Base-by-base conservation (phyloP, 2,888 invertebrate species). In the Phania funesta region DNA sequence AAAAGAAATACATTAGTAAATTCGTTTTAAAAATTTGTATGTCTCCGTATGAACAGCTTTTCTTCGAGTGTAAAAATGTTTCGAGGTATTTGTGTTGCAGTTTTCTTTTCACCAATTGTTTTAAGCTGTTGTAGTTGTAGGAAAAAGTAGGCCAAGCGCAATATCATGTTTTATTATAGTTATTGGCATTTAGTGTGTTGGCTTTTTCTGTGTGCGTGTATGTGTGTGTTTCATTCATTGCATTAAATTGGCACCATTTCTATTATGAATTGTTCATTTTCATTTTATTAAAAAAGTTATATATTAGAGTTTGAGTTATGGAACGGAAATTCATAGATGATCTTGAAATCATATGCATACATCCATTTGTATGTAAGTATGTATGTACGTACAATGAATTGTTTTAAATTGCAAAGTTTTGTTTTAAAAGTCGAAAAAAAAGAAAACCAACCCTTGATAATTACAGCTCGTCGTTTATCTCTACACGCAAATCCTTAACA, bases 71-170 rank as follows among this genome's bases (percentile, higher is more conserved):
- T 41, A 62, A n/a, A 41, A 13, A 65, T 44, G 20, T 44, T 60
- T 52, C 26, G 16, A 46, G 48, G 38, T 32, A 60, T 65, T 74
- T 68, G 68, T 52, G 62, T 62, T 81, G 54, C 46, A 56, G 60
- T 81, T 77, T 60, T 60, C 71, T 67, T 76, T 79, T 76, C 44
- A 60, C 54, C 60, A 54, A 74, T 74, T 77, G 74, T 67, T 71
- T 64, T 70, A 60, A 54, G 73, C 41, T 65, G 68, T 64, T 48
- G 68, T 65, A 38, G 70, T 70, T 78, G 64, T 52, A 32, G 56
- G 87, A 86, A 88, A 88, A 88, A 88, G 87, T 88, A 85, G 88
- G 89, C 87, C 89, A 88, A 88, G 87, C 87, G 86, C 88, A 88
- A 87, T 87, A 86, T 86, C 87, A 84, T 85, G 78, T 84, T 84